Evolutionary conservation across 53 echinoderm and acorn worm genomes (phyloP).

Genomic region (Paracentrotus lividus): DNA sequence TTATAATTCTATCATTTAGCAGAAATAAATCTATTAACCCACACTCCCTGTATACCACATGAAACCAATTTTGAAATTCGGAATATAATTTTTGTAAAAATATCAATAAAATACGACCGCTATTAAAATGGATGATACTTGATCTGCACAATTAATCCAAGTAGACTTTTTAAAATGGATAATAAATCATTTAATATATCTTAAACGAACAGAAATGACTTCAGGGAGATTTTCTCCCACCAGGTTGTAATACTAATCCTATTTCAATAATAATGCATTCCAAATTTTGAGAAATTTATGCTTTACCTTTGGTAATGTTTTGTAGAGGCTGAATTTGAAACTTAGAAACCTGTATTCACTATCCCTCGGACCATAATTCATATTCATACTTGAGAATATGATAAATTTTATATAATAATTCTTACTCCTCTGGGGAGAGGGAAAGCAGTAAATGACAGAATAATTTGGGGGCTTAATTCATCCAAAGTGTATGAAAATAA

Average conservation of each 20-base stretch:
- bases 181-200: conserved; percentile 48
- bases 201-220: neutral
- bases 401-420: neutral
- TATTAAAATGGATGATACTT: conserved; percentile 53
- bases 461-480: too few species aligned
- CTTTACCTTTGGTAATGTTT: neutral
- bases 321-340: conserved; percentile 11
- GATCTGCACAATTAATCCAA: neutral
- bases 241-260: neutral
- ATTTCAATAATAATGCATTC: neutral
- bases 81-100: neutral
- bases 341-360: neutral
- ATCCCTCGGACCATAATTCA: conserved; percentile 14
- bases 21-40: neutral
- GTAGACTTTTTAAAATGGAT: conserved; percentile 38
- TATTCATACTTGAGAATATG: neutral
- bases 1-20: neutral
- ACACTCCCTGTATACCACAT: neutral
- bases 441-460: too few species aligned
- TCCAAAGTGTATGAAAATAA: too few species aligned
- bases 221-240: neutral
- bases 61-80: neutral
- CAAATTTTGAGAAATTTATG: neutral
- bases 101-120: neutral
- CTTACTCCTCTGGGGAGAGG: neutral